Evolutionary conservation across 30 jellyfish, hydroid and myxozoan genomes (phyloP), one percentile per base, ranked within the genome.

Genomic region (Calvadosia cruxmelitensis): DNA sequence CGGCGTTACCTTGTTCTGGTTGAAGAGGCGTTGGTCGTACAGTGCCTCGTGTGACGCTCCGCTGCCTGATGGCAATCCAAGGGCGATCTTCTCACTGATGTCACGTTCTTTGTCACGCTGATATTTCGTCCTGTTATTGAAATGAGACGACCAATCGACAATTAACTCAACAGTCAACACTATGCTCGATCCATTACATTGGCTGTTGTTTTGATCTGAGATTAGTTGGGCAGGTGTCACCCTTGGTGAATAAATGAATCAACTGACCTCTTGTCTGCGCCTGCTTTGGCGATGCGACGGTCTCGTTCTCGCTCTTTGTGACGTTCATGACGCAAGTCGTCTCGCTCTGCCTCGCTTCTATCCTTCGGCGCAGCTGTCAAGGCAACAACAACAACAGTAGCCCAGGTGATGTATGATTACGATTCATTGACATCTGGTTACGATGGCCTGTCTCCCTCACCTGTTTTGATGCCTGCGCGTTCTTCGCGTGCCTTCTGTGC

Each of bases 401-500:
- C n/a, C n/a, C n/a, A n/a, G n/a, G n/a, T n/a, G n/a, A n/a, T n/a
- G n/a, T n/a, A n/a, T n/a, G n/a, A n/a, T n/a, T n/a, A n/a, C n/a
- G n/a, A n/a, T n/a, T n/a, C n/a, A n/a, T n/a, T n/a, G n/a, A n/a
- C n/a, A n/a, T n/a, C n/a, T n/a, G n/a, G n/a, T n/a, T n/a, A n/a
- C n/a, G n/a, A n/a, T n/a, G n/a, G n/a, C n/a, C n/a, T 42, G 20
- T 20, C 20, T 42, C 12, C 0, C 29, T 25, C 26, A 91, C 99
- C 94, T 75, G 95, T 50, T 34, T 74, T 85, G 30, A 91, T 77
- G 24, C 95, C 96, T 34, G 93, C 93, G 42, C 99, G 70, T 64
- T 93, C 97, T 81, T 93, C 95, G 12, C 99, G 77, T 7, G 99
- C 97, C 57, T 85, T 86, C 53, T 84, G 95, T 0, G 99, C 99